A percentile compares a stretch with the other conserved stretches of the same genome.
Evolutionary conservation across 2,797 vertebrate genomes (phyloP).

Genomic region (Sternarchorhynchus goeldii): DNA sequence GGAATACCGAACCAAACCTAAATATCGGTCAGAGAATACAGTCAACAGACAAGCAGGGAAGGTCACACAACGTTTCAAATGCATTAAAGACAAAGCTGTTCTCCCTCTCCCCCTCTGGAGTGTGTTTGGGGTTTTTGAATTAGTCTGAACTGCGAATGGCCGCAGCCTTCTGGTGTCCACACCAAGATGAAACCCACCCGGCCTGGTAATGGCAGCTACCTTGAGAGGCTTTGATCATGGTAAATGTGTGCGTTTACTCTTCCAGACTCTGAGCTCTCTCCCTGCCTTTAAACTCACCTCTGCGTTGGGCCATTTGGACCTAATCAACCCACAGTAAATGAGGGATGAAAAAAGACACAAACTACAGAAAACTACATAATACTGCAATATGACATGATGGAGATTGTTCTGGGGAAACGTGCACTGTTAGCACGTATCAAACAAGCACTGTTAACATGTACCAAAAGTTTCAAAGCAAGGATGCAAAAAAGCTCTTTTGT

Average conservation of each 20-base stretch:
- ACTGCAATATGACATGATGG: conserved; percentile 4
- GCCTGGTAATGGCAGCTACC: conserved; percentile 39
- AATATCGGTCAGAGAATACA: conserved; percentile 21
- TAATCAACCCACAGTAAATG: conserved; percentile 24
- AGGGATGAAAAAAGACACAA: conserved; percentile 21
- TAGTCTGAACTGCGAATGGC: conserved; percentile 43
- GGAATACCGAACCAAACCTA: conserved; percentile 23
- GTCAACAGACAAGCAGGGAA: conserved; percentile 28
- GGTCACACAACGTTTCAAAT: conserved; percentile 12
- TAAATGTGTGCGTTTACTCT: conserved; percentile 55
- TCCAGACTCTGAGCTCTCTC: conserved; percentile 17
- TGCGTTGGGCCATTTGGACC: conserved; percentile 33
- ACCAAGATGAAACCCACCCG: conserved; percentile 48
- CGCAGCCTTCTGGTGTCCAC: conserved; percentile 35
- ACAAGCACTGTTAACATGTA: not conserved
- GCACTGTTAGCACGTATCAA: not conserved
- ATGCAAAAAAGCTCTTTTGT: not conserved
- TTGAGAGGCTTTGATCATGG: conserved; percentile 51
- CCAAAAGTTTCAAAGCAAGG: conserved; percentile 8
- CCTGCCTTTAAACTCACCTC: conserved; percentile 36
- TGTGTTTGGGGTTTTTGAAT: conserved; percentile 37
- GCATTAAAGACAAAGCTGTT: conserved; percentile 22
- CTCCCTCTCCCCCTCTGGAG: conserved; percentile 20
- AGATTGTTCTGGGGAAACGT: conserved; percentile 27
- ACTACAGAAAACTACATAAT: conserved; percentile 21